Conservation (phyloP, 2,113 vertebrate species). For the Leucoraja erinaceus region DNA sequence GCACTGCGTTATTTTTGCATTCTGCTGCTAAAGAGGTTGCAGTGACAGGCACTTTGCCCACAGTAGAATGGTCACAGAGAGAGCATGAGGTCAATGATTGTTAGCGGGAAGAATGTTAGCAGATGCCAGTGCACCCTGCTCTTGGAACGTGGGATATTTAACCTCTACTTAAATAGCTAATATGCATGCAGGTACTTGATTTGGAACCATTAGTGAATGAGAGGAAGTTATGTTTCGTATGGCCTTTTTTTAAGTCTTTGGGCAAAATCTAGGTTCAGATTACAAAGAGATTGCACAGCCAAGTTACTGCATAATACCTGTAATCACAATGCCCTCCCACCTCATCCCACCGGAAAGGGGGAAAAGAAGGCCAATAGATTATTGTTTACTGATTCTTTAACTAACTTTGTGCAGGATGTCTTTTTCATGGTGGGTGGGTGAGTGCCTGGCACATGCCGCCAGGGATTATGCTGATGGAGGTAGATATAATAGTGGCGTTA, state of each 20-base stretch:
- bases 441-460: too few species aligned
- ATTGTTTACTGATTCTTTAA: neutral
- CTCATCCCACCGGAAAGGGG: too few species aligned
- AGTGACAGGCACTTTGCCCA: neutral
- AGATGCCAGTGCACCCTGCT: neutral
- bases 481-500: too few species aligned
- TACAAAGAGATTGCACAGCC: neutral
- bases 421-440: too few species aligned
- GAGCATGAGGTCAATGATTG: neutral
- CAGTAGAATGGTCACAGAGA: neutral
- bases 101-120: neutral
- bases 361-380: neutral
- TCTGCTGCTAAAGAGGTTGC: neutral
- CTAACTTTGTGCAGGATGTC: neutral
- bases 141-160: neutral
- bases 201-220: neutral
- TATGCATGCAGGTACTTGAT: neutral
- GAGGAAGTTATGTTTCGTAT: neutral
- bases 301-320: neutral
- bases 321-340: too few species aligned
- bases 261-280: neutral
- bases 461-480: too few species aligned
- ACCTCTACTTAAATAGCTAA: neutral
- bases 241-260: neutral
- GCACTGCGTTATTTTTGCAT: neutral